Percentiles rank a stretch among this genome's conserved stretches.
Evolutionary conservation across 2,888 invertebrate genomes (phyloP).

Genomic region (Pherbina coryleti): DNA sequence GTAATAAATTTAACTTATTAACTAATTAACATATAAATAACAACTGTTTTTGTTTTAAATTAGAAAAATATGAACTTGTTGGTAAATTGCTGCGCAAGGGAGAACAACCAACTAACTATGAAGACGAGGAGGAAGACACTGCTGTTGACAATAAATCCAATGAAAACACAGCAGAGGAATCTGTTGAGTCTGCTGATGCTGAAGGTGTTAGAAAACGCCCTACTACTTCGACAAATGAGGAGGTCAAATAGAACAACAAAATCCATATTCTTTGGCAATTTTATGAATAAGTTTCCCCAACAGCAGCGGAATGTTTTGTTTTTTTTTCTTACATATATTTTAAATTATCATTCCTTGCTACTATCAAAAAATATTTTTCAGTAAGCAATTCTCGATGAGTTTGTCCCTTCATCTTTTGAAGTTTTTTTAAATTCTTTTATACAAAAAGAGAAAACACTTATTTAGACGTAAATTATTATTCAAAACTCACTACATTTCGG

Average conservation of each 20-base stretch:
- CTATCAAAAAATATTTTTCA: conserved; percentile 30
- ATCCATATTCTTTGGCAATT: conserved; percentile 31
- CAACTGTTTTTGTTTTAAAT: neutral
- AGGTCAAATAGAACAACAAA: conserved; percentile 49
- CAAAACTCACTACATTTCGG: neutral
- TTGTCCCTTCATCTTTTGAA: neutral
- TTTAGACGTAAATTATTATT: conserved; percentile 8
- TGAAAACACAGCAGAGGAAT: conserved; percentile 35
- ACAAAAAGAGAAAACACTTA: neutral
- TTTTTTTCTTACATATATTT: neutral
- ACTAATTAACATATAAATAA: conserved; percentile 17
- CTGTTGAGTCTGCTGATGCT: conserved; percentile 32
- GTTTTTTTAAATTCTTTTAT: neutral
- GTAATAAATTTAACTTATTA: conserved; percentile 71
- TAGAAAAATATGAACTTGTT: conserved; percentile 94
- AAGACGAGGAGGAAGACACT: conserved; percentile 81
- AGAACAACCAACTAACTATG: conserved; percentile 90
- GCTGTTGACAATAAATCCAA: conserved; percentile 33
- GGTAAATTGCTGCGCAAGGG: conserved; percentile 92
- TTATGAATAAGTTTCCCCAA: conserved; percentile 13
- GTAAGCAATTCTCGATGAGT: neutral
- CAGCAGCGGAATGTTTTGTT: conserved; percentile 1
- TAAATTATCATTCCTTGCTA: conserved; percentile 15
- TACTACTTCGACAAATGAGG: conserved; percentile 49
- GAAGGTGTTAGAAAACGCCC: conserved; percentile 54